Percentiles rank a stretch among this genome's conserved stretches.
These are phyloP conservation scores for Orchestes rusci DNA, from an alignment of 2,888 invertebrate species.

Conservation along the genomic window DNA sequence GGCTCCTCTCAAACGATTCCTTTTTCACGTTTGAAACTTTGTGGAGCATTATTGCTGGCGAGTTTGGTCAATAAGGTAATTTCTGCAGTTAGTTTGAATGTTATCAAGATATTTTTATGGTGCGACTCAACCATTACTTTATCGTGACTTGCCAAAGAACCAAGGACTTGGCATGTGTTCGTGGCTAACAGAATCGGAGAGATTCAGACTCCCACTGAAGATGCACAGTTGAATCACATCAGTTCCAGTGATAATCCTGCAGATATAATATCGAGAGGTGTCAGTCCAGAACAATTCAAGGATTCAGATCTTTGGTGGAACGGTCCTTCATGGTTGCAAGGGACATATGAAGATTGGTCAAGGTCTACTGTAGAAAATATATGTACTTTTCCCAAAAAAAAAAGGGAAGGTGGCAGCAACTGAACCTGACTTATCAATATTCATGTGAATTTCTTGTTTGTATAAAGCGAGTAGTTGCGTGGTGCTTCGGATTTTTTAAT, in stretches of 20 bases:
- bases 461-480: too few relatives aligned
- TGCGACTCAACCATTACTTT: constrained; percentile 18
- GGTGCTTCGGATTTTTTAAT: too few relatives aligned
- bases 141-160: constrained; percentile 10
- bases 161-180: constrained; percentile 6
- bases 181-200: too few relatives aligned
- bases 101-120: not conserved
- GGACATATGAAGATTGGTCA: too few relatives aligned
- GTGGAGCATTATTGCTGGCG: constrained; percentile 1
- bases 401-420: too few relatives aligned
- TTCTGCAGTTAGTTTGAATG: not conserved
- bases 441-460: not conserved
- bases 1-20: not conserved
- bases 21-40: constrained; percentile 4
- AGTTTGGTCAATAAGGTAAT: not conserved
- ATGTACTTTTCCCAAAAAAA: too few relatives aligned
- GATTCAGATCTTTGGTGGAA: too few relatives aligned
- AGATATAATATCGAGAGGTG: too few relatives aligned
- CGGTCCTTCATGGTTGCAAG: too few relatives aligned
- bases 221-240: not conserved
- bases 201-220: constrained; percentile 5
- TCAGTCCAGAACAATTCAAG: too few relatives aligned
- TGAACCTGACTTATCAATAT: too few relatives aligned
- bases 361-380: not conserved
- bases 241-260: not conserved